These are phyloP conservation scores for Procapra przewalskii DNA, from an alignment of 2,113 vertebrate species.

Conservation along the genomic window DNA sequence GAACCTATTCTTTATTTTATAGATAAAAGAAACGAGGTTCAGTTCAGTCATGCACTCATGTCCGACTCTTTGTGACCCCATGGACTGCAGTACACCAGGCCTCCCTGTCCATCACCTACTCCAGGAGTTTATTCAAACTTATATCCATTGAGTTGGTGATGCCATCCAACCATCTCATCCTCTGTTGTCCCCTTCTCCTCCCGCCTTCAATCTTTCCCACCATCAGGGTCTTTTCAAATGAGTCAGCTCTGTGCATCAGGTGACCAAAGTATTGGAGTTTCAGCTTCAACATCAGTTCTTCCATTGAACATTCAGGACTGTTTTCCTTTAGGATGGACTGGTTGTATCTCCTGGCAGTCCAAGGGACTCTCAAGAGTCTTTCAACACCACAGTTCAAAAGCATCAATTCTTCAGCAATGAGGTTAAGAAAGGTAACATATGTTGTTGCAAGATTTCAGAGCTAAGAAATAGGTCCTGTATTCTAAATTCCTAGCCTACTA, in stretches of 20 bases:
- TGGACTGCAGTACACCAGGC: not conserved
- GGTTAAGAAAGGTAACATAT: not conserved
- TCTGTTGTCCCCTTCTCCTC: not conserved
- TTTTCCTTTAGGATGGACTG: not conserved
- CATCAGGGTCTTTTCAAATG: not conserved
- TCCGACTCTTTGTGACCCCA: not conserved
- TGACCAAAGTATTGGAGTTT: not conserved
- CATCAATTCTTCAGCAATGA: not conserved
- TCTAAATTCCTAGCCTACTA: not conserved
- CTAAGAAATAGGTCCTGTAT: not conserved
- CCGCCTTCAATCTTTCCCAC: not conserved
- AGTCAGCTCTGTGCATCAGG: not conserved
- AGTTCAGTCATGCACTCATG: not conserved
- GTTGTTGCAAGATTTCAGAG: conserved; percentile 34
- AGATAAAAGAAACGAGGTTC: not conserved
- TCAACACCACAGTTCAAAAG: not conserved
- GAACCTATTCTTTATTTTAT: not conserved
- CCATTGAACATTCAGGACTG: not conserved
- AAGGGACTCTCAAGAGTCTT: not conserved
- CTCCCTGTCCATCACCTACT: not conserved
- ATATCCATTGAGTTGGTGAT: not conserved
- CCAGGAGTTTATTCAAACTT: not conserved
- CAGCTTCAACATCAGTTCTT: not conserved
- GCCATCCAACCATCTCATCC: not conserved
- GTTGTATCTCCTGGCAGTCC: not conserved